These are phyloP conservation scores for Cichladusa arquata DNA, from an alignment of 2,113 vertebrate genomes.

Conservation along the genomic window DNA sequence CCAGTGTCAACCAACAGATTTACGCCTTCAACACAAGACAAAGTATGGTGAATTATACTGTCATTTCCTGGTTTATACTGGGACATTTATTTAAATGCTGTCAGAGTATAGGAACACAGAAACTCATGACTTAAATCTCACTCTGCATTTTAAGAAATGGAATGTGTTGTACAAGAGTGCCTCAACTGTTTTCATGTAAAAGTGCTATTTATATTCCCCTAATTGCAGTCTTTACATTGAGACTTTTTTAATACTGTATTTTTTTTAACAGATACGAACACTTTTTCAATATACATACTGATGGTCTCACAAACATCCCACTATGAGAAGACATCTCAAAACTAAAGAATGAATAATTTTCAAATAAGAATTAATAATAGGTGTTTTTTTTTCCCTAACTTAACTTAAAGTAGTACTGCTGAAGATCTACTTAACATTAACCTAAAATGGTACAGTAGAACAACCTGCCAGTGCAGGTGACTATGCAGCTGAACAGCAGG, in stretches of 20 bases:
- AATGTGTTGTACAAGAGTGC: neutral
- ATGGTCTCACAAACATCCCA: neutral
- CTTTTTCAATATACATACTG: neutral
- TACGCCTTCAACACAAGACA: neutral
- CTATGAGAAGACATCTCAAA: neutral
- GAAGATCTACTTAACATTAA: neutral
- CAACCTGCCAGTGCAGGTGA: neutral
- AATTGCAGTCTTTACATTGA: neutral
- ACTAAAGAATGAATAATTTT: neutral
- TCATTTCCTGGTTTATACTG: neutral
- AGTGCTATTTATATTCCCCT: neutral
- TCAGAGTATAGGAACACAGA: neutral
- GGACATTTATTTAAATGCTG: neutral
- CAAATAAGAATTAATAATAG: neutral
- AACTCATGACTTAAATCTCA: neutral
- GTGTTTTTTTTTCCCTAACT: rapidly evolving
- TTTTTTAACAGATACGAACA: neutral
- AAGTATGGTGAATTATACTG: neutral
- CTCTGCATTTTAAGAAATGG: neutral
- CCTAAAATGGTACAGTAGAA: neutral
- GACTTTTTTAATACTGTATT: neutral
- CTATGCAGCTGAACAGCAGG: neutral
- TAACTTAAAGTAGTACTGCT: neutral
- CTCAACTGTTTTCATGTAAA: neutral
- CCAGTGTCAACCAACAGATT: neutral